Evolutionary conservation across 2,797 vertebrate species (phyloP), one percentile per base, ranked within the genome.

Genomic region (Vespertilio murinus): DNA sequence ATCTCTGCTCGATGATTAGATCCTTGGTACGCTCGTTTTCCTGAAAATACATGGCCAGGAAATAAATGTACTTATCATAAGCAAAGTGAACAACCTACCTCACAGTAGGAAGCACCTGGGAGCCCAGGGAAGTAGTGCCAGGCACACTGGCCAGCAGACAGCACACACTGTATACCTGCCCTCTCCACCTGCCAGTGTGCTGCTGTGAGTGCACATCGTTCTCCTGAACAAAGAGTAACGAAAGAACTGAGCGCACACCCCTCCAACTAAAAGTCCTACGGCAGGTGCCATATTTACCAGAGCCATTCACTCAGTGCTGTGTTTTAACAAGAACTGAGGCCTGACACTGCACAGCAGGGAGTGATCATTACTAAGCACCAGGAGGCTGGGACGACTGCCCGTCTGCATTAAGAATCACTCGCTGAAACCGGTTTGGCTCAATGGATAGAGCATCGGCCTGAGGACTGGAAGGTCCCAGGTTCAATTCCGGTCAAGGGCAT

Each of bases 21-120:
- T 99, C 99, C 99, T 99, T 99, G 98, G 99, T 99, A 98, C 99
- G 99, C 98, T 99, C 99, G 18, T 99, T 99, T 98, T 99, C 99
- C 99, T 99, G 97, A 35, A 86, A 38, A 40, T 6, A 83, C 10
- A 33, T 81, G 59, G 59, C 30, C 28, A 61, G 2, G 28, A 61
- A 61, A 61, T 61, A 30, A 30, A 61, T 61, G 59, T 28, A 33
- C 12, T 45, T 5, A 54, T 12, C 54, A 59, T 8, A 38, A 71
- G 40, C 18, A 35, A 23, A 49, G 49, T 6, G 30, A 67, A 10
- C 8, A 9, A 30, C 16, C 3, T 33, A 30, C 20, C 12, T n/a
- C 45, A 52, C 12, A 23, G n/a, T 2, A 8, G 11, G 25, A 2
- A 54, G 49, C n/a, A 42, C 1, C 13, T 2, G 22, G n/a, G 22